phyloP scores from a whole-genome alignment of 2,797 vertebrate genomes.

The Mastacembelus armatus region DNA sequence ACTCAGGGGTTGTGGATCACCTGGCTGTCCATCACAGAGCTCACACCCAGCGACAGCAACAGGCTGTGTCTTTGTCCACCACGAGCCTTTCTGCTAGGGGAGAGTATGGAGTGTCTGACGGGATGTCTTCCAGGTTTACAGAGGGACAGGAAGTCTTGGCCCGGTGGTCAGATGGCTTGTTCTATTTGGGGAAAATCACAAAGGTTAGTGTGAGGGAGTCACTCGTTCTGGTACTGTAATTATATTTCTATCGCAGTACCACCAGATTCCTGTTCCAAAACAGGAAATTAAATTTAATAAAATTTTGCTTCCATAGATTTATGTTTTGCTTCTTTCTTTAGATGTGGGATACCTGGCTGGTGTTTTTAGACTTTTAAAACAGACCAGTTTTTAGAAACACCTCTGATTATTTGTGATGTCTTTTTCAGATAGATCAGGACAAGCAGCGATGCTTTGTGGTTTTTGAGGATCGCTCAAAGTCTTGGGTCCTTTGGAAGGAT shows the following conservation, averaged over 20 bases:
- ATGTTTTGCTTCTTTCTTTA: not conserved
- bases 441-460: constrained; percentile 97
- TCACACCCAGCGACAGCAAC: constrained; percentile 87
- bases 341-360: not conserved
- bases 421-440: constrained; percentile 92
- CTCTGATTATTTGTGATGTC: not conserved
- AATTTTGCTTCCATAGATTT: not conserved
- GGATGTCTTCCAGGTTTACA: constrained; percentile 93
- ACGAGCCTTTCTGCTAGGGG: constrained; percentile 86
- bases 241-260: not conserved
- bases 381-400: not conserved
- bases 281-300: not conserved
- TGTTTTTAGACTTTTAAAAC: not conserved
- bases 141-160: constrained; percentile 99
- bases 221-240: not conserved
- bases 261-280: not conserved
- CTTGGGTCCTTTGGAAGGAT: constrained; percentile 99
- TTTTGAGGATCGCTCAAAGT: constrained; percentile 98
- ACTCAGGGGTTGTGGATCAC: constrained; percentile 93
- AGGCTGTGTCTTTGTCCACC: constrained; percentile 88
- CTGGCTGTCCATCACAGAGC: constrained; percentile 93
- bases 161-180: constrained; percentile 98
- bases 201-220: constrained; percentile 85
- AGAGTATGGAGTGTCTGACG: constrained; percentile 90
- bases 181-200: constrained; percentile 98